Conservation (phyloP, 2,888 invertebrate species). For the Hedychridium roseum region DNA sequence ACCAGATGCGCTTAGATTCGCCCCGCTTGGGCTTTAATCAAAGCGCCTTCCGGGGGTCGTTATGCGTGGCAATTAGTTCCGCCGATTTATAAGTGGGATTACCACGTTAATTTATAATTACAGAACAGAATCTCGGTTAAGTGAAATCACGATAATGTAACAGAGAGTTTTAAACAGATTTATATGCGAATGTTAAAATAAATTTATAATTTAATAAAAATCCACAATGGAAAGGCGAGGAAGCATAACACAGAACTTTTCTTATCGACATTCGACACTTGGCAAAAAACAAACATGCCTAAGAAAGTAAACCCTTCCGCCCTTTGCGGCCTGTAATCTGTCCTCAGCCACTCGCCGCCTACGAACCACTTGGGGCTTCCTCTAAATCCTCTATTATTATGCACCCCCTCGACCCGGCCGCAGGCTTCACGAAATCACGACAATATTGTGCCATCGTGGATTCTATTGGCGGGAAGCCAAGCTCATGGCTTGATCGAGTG, state of each 20-base stretch:
- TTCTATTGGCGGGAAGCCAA: slow-evolving; percentile 26
- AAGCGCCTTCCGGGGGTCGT: slow-evolving; percentile 40
- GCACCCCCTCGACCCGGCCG: slow-evolving; percentile 48
- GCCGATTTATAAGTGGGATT: slow-evolving; percentile 48
- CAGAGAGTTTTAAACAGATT: too few species aligned
- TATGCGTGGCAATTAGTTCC: slow-evolving; percentile 47
- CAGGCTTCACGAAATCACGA: slow-evolving; percentile 44
- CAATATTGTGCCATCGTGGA: slow-evolving; percentile 48
- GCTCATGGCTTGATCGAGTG: neutral
- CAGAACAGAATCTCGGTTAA: slow-evolving; percentile 4
- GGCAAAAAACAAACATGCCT: slow-evolving; percentile 42
- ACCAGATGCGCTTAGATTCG: slow-evolving; percentile 37
- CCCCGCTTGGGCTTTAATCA: slow-evolving; percentile 46
- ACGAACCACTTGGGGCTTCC: slow-evolving; percentile 48
- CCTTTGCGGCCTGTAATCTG: slow-evolving; percentile 60
- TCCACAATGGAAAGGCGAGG: neutral
- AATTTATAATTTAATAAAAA: neutral
- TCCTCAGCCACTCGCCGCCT: slow-evolving; percentile 53
- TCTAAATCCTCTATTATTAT: slow-evolving; percentile 61
- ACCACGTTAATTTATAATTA: slow-evolving; percentile 41
- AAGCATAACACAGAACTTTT: too few species aligned
- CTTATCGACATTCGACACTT: slow-evolving; percentile 54
- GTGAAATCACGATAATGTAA: neutral
- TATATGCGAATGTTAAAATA: neutral
- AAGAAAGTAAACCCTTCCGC: slow-evolving; percentile 48